phyloP scores from a whole-genome alignment of 64 coral and sea anemone genomes.

The Astreopora myriophthalma region DNA sequence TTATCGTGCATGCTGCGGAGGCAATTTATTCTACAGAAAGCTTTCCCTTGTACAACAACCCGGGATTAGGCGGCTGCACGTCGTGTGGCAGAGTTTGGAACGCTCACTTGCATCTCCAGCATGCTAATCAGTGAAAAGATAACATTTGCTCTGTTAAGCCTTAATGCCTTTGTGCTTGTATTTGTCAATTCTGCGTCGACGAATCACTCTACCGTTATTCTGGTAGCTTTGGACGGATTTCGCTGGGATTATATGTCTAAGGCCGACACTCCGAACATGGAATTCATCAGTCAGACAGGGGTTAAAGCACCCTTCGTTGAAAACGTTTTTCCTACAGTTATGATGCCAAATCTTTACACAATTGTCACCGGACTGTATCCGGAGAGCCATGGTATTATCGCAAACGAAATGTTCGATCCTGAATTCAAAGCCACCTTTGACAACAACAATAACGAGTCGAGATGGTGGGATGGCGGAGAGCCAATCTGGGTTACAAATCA shows the following conservation, averaged over 20 bases:
- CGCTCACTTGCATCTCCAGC: background rate
- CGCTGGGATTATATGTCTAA: conserved; percentile 79
- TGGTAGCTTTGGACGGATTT: conserved; percentile 78
- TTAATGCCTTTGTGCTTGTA: background rate
- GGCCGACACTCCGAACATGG: conserved; percentile 67
- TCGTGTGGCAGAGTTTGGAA: too few relatives aligned
- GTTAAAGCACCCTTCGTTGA: conserved; percentile 72
- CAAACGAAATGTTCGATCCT: conserved; percentile 70
- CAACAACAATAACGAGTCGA: conserved; percentile 50
- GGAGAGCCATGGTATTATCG: conserved; percentile 84
- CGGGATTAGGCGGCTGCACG: background rate
- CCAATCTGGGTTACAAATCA: conserved; percentile 89
- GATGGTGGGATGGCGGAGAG: conserved; percentile 83
- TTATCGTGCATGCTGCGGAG: conserved; percentile 3
- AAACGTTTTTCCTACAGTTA: conserved; percentile 74
- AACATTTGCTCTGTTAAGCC: background rate
- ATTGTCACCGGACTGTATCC: conserved; percentile 84
- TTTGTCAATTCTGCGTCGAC: background rate
- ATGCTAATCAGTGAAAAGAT: background rate
- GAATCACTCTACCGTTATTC: conserved; percentile 43
- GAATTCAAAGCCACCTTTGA: conserved; percentile 29
- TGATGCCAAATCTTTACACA: conserved; percentile 80
- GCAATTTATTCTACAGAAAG: background rate
- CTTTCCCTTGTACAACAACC: background rate
- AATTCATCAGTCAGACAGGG: conserved; percentile 57